Conservation (phyloP, 2,113 vertebrate genomes). For the Anolis carolinensis region DNA sequence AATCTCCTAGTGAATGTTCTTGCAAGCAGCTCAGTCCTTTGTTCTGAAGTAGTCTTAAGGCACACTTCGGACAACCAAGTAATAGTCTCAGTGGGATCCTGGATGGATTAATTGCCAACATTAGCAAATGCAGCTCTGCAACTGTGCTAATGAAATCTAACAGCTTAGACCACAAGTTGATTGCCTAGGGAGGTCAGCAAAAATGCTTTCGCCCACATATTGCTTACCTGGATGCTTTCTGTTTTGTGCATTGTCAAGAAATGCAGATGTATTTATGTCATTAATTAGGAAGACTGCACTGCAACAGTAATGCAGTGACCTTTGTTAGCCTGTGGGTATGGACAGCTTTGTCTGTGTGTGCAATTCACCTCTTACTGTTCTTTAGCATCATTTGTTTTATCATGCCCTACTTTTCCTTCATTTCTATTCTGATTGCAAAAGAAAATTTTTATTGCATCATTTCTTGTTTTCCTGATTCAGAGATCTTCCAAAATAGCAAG, state of each 20-base stretch:
- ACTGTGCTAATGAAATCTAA: slow-evolving; percentile 3
- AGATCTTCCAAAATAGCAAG: neutral
- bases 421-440: neutral
- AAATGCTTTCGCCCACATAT: neutral
- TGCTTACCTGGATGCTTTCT: neutral
- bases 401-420: neutral
- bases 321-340: neutral
- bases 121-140: slow-evolving; percentile 25
- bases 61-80: neutral
- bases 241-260: neutral
- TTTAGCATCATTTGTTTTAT: neutral
- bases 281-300: neutral
- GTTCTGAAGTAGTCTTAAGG: neutral
- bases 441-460: neutral
- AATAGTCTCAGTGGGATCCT: neutral
- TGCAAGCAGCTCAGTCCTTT: neutral
- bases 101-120: slow-evolving; percentile 18
- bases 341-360: neutral
- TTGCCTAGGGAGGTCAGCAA: slow-evolving; percentile 19
- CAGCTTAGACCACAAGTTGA: neutral
- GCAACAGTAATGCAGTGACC: neutral
- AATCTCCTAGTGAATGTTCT: neutral
- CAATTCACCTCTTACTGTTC: neutral
- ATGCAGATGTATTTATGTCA: neutral
- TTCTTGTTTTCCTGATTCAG: neutral